Conservation (phyloP, 2,797 vertebrate species). For the Eulemur mongoz region DNA sequence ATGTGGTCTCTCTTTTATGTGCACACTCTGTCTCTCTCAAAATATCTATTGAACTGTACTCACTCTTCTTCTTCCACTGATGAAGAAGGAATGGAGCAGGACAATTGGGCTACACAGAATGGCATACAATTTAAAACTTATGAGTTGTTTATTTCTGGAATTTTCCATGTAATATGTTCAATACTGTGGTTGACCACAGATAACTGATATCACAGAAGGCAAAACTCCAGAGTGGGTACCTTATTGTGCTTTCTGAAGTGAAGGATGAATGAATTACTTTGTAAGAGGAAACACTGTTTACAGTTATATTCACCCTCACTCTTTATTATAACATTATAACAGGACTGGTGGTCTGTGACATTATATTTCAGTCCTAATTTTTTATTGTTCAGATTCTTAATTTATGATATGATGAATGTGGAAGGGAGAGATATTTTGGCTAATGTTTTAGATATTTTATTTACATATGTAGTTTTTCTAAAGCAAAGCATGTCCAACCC, state of each 20-base stretch:
- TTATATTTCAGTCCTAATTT: neutral
- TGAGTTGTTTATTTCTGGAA: neutral
- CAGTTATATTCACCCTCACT: neutral
- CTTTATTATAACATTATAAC: neutral
- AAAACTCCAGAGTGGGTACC: neutral
- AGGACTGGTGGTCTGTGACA: neutral
- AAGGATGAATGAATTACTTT: neutral
- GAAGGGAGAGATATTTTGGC: slow-evolving; percentile 38
- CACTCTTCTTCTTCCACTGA: neutral
- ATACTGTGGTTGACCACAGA: neutral
- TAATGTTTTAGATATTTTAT: slow-evolving; percentile 25
- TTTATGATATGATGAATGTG: neutral
- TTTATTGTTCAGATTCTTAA: neutral
- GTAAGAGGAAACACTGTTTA: neutral
- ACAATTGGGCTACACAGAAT: neutral
- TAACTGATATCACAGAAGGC: neutral
- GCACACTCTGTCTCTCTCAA: neutral
- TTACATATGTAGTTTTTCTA: slow-evolving; percentile 4
- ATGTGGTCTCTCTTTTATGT: neutral
- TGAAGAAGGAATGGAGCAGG: neutral
- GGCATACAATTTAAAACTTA: neutral
- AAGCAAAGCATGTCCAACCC: neutral
- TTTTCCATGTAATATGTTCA: neutral
- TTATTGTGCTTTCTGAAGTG: neutral
- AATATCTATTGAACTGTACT: neutral